phyloP scores from a whole-genome alignment of 2,888 invertebrate genomes.

The Cerastis rubricosa region DNA sequence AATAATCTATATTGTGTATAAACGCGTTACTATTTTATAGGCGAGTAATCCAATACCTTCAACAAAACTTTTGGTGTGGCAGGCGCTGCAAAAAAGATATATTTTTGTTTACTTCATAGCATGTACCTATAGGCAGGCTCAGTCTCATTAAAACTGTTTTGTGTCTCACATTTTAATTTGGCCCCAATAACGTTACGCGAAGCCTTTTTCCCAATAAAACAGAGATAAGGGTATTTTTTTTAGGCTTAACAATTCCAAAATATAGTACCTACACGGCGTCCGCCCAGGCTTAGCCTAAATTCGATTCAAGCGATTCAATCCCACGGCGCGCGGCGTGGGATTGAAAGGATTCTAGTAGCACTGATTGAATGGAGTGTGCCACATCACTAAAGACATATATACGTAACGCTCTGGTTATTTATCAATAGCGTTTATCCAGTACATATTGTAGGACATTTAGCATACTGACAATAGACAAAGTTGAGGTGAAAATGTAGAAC shows the following conservation, averaged over 20 bases:
- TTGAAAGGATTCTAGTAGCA: constrained; percentile 49
- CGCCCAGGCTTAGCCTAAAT: constrained; percentile 37
- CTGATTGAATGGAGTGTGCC: constrained; percentile 50
- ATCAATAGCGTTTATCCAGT: background rate
- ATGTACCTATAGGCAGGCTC: background rate
- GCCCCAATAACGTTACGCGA: background rate
- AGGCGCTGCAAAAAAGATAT: background rate
- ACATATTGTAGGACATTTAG: background rate
- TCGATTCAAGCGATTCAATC: constrained; percentile 47
- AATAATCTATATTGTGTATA: constrained; percentile 1
- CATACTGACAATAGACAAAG: background rate
- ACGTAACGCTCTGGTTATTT: constrained; percentile 3
- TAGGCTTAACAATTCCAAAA: constrained; percentile 22
- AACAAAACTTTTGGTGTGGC: background rate
- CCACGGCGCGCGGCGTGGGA: constrained; percentile 26
- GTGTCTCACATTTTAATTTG: constrained; percentile 11
- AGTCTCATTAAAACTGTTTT: background rate
- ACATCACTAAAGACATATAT: constrained; percentile 16
- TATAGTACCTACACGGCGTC: constrained; percentile 13
- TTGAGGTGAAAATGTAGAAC: background rate
- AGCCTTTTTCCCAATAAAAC: background rate
- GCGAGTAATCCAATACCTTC: background rate
- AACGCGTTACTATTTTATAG: constrained; percentile 3
- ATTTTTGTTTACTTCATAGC: background rate
- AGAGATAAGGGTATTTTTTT: background rate